Percentiles rank a stretch among this genome's conserved stretches.
Conservation (phyloP, 2,797 vertebrate genomes). For the Manis pentadactyla region DNA sequence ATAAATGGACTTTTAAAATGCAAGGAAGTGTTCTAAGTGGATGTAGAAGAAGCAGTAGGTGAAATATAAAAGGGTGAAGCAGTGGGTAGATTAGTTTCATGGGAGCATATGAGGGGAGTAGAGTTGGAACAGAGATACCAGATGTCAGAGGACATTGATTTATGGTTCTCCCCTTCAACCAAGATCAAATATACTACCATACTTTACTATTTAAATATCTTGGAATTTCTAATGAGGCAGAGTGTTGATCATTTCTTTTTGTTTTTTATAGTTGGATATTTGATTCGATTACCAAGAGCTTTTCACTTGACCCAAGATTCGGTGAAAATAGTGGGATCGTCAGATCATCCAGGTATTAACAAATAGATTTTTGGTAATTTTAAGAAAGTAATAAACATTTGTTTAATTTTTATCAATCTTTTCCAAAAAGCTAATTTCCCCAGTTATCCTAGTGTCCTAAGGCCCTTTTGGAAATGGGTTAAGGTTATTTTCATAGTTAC, state of each 20-base stretch:
- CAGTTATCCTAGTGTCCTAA: not conserved
- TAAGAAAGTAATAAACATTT: not conserved
- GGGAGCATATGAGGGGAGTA: rapidly evolving
- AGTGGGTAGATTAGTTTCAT: not conserved
- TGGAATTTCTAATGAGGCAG: not conserved
- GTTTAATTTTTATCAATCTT: not conserved
- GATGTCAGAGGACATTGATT: not conserved
- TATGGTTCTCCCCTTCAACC: not conserved
- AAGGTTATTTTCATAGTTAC: not conserved
- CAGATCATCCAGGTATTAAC: slow-evolving; percentile 76
- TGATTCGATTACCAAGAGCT: slow-evolving; percentile 68
- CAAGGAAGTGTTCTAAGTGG: not conserved
- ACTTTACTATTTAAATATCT: not conserved
- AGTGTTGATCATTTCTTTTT: slow-evolving; percentile 21
- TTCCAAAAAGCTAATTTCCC: not conserved
- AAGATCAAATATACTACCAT: not conserved
- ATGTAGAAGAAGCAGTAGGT: not conserved
- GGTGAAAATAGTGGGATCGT: slow-evolving; percentile 82
- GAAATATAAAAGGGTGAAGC: not conserved
- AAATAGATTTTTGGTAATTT: not conserved
- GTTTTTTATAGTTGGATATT: slow-evolving; percentile 69
- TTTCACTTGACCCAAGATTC: slow-evolving; percentile 63
- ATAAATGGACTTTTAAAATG: not conserved
- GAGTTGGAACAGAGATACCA: not conserved
- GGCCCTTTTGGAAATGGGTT: not conserved